Base-by-base conservation (phyloP, 2,797 vertebrate species). In the Thalassophryne amazonica region DNA sequence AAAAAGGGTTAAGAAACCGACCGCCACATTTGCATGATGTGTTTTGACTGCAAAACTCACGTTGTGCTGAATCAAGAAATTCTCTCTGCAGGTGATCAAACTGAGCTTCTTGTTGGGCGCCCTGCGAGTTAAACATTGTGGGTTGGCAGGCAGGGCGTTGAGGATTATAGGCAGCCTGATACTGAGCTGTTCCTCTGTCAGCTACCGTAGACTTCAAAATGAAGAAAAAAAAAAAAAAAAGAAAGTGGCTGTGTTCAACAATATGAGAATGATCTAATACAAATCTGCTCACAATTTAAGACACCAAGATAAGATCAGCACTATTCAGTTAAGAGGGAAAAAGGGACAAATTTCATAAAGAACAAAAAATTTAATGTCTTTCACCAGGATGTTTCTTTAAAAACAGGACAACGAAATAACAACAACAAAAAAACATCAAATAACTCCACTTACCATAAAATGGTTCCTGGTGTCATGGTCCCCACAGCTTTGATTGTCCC, bases 31-130 rank as follows among this genome's bases (percentile, higher is more conserved):
- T n/a, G n/a, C n/a, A n/a, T n/a, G n/a, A n/a, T n/a, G n/a, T n/a
- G n/a, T n/a, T n/a, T n/a, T 30, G 3, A 24, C 9, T 7, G 2
- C 13, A 22, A 27, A 12, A 85, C 88, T 89, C 81, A 98, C 97
- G 84, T 61, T 93, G 91, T 52, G 85, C 84, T 2, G 71, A 91
- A 63, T 91, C 91, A 23, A 98, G 85, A 72, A 98, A 96, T 15
- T 96, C 91, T 61, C 70, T 89, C 10, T 98, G 94, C 51, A 98
- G 85, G 45, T 86, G 89, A 61, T 95, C 92, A 61, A 94, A 91
- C 2, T 76, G 68, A 57, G 85, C 88, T 14, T 87, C 90, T 50
- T 85, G 87, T 32, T 63, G 81, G 27, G 51, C 16, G 11, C 54
- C 42, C 21, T 93, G 91, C 1, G 84, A 54, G 65, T 82, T 76